phyloP scores from a whole-genome alignment of 2,797 vertebrate genomes.

The Clamator glandarius region DNA sequence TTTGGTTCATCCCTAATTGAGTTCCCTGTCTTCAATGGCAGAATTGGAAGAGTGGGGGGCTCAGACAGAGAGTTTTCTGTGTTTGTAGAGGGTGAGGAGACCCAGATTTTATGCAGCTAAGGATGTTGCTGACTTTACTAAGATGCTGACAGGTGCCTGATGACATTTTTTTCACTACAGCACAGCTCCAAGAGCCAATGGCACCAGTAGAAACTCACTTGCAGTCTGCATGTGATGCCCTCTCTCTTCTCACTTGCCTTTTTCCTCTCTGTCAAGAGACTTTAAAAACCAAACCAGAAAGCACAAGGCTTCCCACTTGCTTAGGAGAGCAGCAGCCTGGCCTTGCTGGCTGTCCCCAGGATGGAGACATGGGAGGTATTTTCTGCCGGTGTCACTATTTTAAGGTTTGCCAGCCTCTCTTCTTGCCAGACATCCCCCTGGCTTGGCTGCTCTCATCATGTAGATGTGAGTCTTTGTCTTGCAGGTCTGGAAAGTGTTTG shows the following conservation, averaged over 20 bases:
- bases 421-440: neutral
- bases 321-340: neutral
- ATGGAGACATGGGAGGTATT: neutral
- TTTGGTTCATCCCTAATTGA: neutral
- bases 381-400: neutral
- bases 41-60: neutral
- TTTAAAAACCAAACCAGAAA: neutral
- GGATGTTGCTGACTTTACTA: neutral
- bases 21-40: neutral
- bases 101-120: neutral
- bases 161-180: neutral
- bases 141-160: neutral
- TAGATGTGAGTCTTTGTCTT: neutral
- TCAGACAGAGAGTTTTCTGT: rapidly evolving
- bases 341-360: neutral
- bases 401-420: neutral
- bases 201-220: neutral
- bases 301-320: neutral
- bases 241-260: neutral
- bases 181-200: neutral
- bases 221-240: neutral
- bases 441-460: neutral
- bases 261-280: neutral
- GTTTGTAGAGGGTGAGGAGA: neutral
- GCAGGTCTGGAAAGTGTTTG: neutral